Base-by-base conservation (phyloP, 1,140 invertebrate genomes). In the Battus philenor region DNA sequence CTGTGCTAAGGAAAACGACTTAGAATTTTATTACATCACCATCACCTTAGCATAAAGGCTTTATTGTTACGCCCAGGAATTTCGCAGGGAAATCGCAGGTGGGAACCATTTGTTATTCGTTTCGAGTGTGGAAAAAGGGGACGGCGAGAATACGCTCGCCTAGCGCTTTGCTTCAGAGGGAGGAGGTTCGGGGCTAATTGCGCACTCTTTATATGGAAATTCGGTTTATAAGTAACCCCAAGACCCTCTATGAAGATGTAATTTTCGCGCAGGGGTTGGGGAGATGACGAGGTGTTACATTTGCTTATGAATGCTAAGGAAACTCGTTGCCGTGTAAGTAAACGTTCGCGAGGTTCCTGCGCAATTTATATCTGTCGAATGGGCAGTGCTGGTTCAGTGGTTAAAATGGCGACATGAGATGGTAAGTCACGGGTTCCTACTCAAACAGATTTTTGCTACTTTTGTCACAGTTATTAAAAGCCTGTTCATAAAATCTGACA, bases 151-250 rank as follows among this genome's bases (percentile, higher is more conserved):
- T 48, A 51, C 26, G 52, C n/a, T n/a, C n/a, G n/a, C 34, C 38
- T 47, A 47, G 45, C 51, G 51, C n/a, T 47, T 49, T 44, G 48
- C 17, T 52, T 39, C 34, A 33, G 47, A 36, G 26, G 18, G 41
- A 48, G 46, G 34, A 39, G 39, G n/a, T 47, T 34, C 34, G 34
- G 34, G 50, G 52, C 59, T 63, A 63, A 63, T 63, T 63, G 59
- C 55, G 46, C 32, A 50, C 44, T 54, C 38, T 63, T 62, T 58
- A 51, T 63, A 63, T 63, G 56, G 46, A 58, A 62, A 62, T 60
- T 57, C 34, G 34, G 53, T 50, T 51, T 57, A 57, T 57, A 57
- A 61, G 43, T 49, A 45, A 29, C 38, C 20, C 34, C 39, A 30
- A 51, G 48, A 57, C 53, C 58, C 45, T 60, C 56, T 54, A 61